A percentile compares a stretch with the other conserved stretches of the same genome.
Evolutionary conservation across 2,113 vertebrate species (phyloP).

Genomic region (Butorides virescens): DNA sequence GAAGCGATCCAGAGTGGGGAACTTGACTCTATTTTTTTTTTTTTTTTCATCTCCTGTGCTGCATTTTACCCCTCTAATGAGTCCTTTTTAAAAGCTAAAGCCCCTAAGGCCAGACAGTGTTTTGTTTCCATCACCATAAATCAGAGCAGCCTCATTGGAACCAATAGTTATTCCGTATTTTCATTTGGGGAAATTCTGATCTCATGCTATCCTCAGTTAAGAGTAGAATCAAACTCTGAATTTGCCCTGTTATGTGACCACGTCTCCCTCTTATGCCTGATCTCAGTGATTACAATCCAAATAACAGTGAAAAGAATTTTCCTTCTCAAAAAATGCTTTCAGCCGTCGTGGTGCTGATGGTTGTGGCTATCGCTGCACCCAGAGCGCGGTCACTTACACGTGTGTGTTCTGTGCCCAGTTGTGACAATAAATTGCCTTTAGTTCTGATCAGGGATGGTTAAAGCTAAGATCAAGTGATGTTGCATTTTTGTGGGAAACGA

Average conservation of each 20-base stretch:
- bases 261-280: conserved; percentile 49
- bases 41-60: background rate
- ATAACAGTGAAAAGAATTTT: background rate
- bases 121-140: conserved; percentile 11
- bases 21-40: background rate
- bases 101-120: background rate
- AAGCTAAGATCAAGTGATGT: background rate
- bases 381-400: background rate
- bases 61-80: background rate
- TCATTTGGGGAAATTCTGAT: background rate
- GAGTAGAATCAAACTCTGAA: background rate
- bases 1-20: background rate
- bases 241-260: conserved; percentile 8
- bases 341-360: background rate
- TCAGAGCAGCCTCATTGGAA: conserved; percentile 5
- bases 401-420: background rate
- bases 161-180: background rate
- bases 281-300: conserved; percentile 36
- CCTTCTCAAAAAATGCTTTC: background rate
- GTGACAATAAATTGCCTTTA: background rate
- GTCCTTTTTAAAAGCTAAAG: background rate
- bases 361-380: background rate
- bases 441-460: background rate
- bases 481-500: background rate
- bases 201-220: background rate